Evolutionary conservation across 2,888 invertebrate genomes (phyloP).

Genomic region (Itoplectis maculator): DNA sequence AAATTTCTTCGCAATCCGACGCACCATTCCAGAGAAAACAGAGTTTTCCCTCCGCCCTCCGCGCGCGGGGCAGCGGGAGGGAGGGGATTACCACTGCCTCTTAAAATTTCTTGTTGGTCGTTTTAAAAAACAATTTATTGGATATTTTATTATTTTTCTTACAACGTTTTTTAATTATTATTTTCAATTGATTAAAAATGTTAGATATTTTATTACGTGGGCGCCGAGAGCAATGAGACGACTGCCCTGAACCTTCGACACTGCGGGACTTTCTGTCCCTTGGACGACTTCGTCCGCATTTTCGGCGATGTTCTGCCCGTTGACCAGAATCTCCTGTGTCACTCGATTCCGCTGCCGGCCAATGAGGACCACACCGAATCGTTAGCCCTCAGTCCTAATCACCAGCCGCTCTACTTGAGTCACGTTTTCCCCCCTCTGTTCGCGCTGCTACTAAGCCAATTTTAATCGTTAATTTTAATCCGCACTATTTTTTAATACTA

Average conservation of each 20-base stretch:
- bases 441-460: slow-evolving; percentile 11
- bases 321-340: slow-evolving; percentile 71
- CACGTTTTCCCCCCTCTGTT: slow-evolving; percentile 23
- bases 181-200: too few relatives aligned
- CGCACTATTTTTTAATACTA: too few relatives aligned
- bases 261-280: slow-evolving; percentile 73
- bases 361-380: slow-evolving; percentile 1
- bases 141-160: too few relatives aligned
- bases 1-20: too few relatives aligned
- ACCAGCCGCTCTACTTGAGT: slow-evolving; percentile 1
- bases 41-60: too few relatives aligned
- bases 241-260: slow-evolving; percentile 68
- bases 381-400: slow-evolving; percentile 22
- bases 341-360: slow-evolving; percentile 24
- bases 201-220: slow-evolving; percentile 71
- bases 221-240: slow-evolving; percentile 62
- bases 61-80: too few relatives aligned
- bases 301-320: slow-evolving; percentile 69
- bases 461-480: not conserved
- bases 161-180: too few relatives aligned
- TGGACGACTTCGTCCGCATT: slow-evolving; percentile 72
- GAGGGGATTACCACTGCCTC: too few relatives aligned
- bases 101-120: too few relatives aligned
- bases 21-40: too few relatives aligned
- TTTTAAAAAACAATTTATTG: too few relatives aligned